These are phyloP conservation scores for Resseliella maxima DNA, from an alignment of 2,888 invertebrate genomes.

Conservation along the genomic window DNA sequence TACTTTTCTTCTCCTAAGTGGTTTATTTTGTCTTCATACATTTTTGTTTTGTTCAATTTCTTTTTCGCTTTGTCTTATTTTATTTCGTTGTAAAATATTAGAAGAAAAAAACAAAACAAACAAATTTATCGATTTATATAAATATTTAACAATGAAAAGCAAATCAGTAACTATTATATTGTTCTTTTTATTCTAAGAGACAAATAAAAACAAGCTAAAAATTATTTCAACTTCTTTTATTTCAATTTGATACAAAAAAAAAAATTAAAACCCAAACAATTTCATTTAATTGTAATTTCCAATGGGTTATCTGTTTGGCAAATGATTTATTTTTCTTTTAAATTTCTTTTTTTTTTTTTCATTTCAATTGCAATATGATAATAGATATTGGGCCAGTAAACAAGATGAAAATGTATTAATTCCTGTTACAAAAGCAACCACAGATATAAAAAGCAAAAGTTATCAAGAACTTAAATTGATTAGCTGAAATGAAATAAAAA, in stretches of 20 bases:
- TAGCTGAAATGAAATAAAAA: too few relatives aligned
- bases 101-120: neutral
- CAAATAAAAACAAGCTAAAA: slow-evolving; percentile 46
- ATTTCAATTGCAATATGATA: too few relatives aligned
- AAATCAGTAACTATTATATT: neutral
- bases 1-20: neutral
- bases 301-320: too few relatives aligned
- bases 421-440: too few relatives aligned
- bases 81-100: slow-evolving; percentile 32
- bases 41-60: neutral
- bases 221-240: slow-evolving; percentile 22
- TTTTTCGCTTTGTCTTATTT: slow-evolving; percentile 4
- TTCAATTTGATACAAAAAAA: neutral
- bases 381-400: too few relatives aligned
- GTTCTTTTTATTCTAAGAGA: slow-evolving; percentile 48
- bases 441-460: too few relatives aligned
- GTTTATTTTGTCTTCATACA: too few relatives aligned
- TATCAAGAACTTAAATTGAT: too few relatives aligned
- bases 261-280: neutral
- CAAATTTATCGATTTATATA: slow-evolving; percentile 25
- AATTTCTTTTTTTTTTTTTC: too few relatives aligned
- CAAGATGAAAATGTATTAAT: too few relatives aligned
- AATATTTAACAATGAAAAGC: neutral
- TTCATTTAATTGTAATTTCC: neutral
- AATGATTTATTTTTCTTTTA: too few relatives aligned